phyloP scores from a whole-genome alignment of 1,140 invertebrate genomes.

The Nilaparvata lugens region DNA sequence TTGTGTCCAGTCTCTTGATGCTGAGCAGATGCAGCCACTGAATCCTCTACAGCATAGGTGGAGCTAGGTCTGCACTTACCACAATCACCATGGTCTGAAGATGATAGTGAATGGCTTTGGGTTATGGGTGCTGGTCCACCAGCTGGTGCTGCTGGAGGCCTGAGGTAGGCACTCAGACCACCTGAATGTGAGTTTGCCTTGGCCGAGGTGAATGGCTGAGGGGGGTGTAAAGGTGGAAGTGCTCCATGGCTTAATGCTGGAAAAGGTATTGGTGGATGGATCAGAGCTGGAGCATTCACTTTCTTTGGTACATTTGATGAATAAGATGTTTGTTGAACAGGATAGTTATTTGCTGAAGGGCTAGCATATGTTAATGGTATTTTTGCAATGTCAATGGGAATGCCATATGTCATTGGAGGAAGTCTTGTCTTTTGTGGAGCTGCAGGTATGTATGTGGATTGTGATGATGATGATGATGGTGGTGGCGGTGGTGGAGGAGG shows the following conservation, averaged over 20 bases:
- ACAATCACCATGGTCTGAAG: no score
- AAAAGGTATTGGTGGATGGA: constrained; percentile 11
- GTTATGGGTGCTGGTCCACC: background rate
- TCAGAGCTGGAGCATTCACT: background rate
- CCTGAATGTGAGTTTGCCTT: background rate
- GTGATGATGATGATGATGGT: constrained; percentile 8
- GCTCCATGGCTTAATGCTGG: constrained; percentile 7
- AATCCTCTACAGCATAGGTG: constrained; percentile 4
- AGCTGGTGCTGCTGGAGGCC: background rate
- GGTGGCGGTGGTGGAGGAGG: constrained; percentile 6
- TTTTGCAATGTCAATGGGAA: background rate
- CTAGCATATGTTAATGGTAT: constrained; percentile 1
- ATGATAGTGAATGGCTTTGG: no score
- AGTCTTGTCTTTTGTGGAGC: background rate
- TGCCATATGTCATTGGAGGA: background rate
- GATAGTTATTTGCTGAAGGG: background rate
- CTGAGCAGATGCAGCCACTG: constrained; percentile 12
- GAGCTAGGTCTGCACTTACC: constrained; percentile 2
- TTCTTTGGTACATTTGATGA: background rate
- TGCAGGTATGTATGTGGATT: background rate
- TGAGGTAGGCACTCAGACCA: background rate
- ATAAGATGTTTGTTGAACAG: background rate
- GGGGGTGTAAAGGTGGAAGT: constrained; percentile 2
- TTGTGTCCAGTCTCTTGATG: constrained; percentile 4
- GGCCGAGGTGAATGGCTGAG: constrained; percentile 6